Percentiles rank a stretch among this genome's conserved stretches.
These are phyloP conservation scores for Gallinago nigripennis DNA, from an alignment of 2,797 vertebrate species.

Conservation along the genomic window DNA sequence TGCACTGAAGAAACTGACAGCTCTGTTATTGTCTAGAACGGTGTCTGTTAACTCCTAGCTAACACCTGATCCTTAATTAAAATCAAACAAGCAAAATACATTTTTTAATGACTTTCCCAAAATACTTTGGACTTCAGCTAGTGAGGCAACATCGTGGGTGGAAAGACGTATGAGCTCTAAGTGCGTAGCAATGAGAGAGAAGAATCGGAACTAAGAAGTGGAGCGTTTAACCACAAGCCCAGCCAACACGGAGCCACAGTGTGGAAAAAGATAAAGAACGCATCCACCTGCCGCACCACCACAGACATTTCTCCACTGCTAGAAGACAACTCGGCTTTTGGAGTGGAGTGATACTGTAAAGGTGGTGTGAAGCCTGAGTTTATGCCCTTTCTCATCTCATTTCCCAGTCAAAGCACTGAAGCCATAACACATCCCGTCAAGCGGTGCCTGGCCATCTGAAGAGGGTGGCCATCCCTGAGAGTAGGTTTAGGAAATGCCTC, in stretches of 20 bases:
- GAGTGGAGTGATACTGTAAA: not conserved
- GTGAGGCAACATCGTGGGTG: not conserved
- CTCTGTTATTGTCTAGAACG: not conserved
- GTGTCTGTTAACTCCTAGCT: not conserved
- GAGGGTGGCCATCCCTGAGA: not conserved
- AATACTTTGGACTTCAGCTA: not conserved
- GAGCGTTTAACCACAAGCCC: not conserved
- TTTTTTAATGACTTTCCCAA: not conserved
- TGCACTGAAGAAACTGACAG: not conserved
- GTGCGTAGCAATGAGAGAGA: not conserved
- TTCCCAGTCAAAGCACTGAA: not conserved
- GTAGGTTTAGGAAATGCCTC: not conserved
- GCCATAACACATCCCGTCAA: rapidly evolving
- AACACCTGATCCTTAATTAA: not conserved
- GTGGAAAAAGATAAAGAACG: not conserved
- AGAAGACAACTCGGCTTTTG: not conserved
- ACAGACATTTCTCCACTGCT: not conserved
- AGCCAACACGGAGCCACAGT: not conserved
- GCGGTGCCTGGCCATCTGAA: not conserved
- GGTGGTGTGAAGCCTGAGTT: not conserved
- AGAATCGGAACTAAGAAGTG: not conserved
- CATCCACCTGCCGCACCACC: not conserved
- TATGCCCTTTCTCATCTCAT: not conserved
- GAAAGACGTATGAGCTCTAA: not conserved
- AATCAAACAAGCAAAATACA: not conserved